Base-by-base conservation (phyloP, 2,888 invertebrate species). In the Andrena trimmerana region DNA sequence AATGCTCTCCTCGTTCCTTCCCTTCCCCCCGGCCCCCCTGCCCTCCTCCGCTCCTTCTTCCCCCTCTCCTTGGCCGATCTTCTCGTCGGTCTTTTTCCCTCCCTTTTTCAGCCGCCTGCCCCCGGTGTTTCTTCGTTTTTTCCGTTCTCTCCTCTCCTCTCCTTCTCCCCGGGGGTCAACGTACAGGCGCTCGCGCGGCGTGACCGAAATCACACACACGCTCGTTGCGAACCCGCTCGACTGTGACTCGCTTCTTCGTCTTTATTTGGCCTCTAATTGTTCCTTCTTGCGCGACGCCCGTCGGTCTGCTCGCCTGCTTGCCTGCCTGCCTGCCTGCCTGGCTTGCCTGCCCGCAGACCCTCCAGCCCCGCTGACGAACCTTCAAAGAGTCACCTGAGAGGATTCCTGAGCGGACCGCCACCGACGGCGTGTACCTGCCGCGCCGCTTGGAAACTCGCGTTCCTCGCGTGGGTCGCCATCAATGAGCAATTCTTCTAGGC, bases 191-290 rank as follows among this genome's bases (percentile, higher is more conserved):
- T 59, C 69, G 69, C 88, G 87, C 92, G 92, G 92, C 93, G 93
- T 93, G 93, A 93, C 93, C 93, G 92, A 93, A 94, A 94, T 93
- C 93, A 93, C 93, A 92, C 93, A 92, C 92, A 90, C 91, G 91
- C 92, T 92, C 88, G 89, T 91, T 92, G 91, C 91, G 79, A 90
- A 91, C 89, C 90, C 92, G 91, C 93, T 93, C 93, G 91, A 88
- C 93, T 93, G 93, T 93, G 92, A 93, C 93, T 87, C 86, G 83
- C 81, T 84, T 88, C 87, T 83, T 88, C 87, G 83, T 86, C 87
- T 89, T 90, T 90, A 89, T 89, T 91, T 90, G 90, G 89, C 88
- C 89, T 91, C 90, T 92, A 92, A 92, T 92, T 92, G 92, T 92
- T 91, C 89, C 85, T 88, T 85, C 87, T 84, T 78, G 83, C 84